These are phyloP conservation scores for Thyatira batis DNA, from an alignment of 2,888 invertebrate species.

Conservation along the genomic window DNA sequence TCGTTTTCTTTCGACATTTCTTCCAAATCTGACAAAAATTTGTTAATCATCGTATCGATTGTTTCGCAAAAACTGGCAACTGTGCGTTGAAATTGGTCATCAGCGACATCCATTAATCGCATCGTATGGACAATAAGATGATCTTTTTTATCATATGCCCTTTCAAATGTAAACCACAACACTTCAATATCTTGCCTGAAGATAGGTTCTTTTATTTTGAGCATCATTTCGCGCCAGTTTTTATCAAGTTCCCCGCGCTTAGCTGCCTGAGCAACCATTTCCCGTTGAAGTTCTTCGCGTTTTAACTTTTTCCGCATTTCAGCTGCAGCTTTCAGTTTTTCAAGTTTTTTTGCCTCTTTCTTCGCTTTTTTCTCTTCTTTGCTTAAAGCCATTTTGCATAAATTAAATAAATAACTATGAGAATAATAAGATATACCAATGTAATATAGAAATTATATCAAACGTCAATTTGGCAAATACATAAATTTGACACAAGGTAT, in stretches of 20 bases:
- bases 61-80: slow-evolving; percentile 84
- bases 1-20: slow-evolving; percentile 56
- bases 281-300: slow-evolving; percentile 59
- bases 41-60: slow-evolving; percentile 83
- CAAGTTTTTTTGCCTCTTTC: slow-evolving; percentile 61
- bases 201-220: slow-evolving; percentile 69
- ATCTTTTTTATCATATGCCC: slow-evolving; percentile 83
- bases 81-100: slow-evolving; percentile 84
- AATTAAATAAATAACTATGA: slow-evolving; percentile 10
- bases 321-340: slow-evolving; percentile 49
- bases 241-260: slow-evolving; percentile 58
- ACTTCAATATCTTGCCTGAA: slow-evolving; percentile 66
- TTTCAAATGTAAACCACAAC: slow-evolving; percentile 77
- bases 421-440: background rate
- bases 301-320: slow-evolving; percentile 54
- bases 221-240: slow-evolving; percentile 64
- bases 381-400: slow-evolving; percentile 43
- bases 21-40: slow-evolving; percentile 64
- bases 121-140: slow-evolving; percentile 79
- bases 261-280: slow-evolving; percentile 55
- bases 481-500: background rate
- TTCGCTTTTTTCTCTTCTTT: slow-evolving; percentile 66
- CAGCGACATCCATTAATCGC: slow-evolving; percentile 82
- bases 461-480: background rate
- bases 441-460: slow-evolving; percentile 7